Evolutionary conservation across 2,888 invertebrate genomes (phyloP).

Genomic region (Ochropacha duplaris): DNA sequence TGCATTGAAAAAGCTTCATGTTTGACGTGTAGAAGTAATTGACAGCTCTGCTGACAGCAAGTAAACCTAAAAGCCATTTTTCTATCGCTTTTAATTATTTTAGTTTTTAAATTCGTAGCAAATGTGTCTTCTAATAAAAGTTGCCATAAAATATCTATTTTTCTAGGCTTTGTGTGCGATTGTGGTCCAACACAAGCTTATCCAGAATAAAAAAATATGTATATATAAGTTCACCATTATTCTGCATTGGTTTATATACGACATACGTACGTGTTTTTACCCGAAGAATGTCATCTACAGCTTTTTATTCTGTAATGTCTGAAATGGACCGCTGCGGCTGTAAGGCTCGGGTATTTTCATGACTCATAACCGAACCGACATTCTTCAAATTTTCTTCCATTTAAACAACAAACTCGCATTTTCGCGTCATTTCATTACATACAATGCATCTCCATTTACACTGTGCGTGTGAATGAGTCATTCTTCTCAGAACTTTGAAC

Average conservation of each 20-base stretch:
- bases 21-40: no score
- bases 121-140: neutral
- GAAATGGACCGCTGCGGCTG: no score
- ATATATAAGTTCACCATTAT: neutral
- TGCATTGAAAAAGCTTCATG: no score
- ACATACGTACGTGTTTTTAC: neutral
- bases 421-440: neutral
- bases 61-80: neutral
- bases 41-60: no score
- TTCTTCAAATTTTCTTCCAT: neutral
- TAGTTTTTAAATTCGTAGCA: neutral
- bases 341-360: no score
- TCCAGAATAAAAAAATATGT: no score
- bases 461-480: neutral
- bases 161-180: no score
- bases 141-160: no score
- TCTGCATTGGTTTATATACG: neutral
- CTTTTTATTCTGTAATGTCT: no score
- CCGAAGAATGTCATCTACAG: neutral
- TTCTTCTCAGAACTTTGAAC: neutral
- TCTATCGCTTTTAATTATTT: neutral
- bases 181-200: no score
- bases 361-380: neutral
- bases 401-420: neutral
- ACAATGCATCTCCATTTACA: neutral